These are phyloP conservation scores for Oplegnathus fasciatus DNA, from an alignment of 2,113 vertebrate species.

Conservation along the genomic window DNA sequence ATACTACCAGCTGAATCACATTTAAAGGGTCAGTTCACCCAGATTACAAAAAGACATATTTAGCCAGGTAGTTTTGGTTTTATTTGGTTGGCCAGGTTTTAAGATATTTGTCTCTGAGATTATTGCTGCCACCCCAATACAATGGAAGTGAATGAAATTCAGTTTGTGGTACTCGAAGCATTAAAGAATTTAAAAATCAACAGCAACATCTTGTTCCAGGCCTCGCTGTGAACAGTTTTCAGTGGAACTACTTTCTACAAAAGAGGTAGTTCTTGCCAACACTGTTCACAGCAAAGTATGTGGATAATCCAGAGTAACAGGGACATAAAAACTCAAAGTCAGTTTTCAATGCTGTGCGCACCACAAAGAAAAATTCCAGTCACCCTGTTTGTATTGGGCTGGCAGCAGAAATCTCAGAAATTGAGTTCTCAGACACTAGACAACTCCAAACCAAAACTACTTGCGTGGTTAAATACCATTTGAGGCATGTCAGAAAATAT, in stretches of 20 bases:
- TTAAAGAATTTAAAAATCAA: neutral
- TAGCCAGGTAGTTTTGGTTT: neutral
- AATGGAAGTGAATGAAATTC: neutral
- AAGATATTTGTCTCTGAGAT: neutral
- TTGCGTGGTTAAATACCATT: neutral
- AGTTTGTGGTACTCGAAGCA: conserved; percentile 1
- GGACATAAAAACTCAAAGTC: neutral
- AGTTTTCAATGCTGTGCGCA: conserved; percentile 2
- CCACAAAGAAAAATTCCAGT: neutral
- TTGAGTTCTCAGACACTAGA: neutral
- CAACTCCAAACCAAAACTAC: conserved; percentile 1
- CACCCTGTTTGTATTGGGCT: neutral
- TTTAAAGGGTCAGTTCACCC: neutral
- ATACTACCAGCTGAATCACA: neutral
- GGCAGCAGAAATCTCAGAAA: conserved; percentile 4
- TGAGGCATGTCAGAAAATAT: neutral
- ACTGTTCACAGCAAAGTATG: neutral
- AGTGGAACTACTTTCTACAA: neutral
- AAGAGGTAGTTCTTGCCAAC: neutral
- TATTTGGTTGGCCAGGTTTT: neutral
- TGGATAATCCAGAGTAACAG: neutral
- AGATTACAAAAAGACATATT: neutral
- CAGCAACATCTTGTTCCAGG: neutral
- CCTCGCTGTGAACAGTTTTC: neutral
- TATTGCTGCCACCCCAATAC: neutral